Evolutionary conservation across 35 echinoderm and acorn worm genomes (phyloP).

Genomic region (Amphiura filiformis): DNA sequence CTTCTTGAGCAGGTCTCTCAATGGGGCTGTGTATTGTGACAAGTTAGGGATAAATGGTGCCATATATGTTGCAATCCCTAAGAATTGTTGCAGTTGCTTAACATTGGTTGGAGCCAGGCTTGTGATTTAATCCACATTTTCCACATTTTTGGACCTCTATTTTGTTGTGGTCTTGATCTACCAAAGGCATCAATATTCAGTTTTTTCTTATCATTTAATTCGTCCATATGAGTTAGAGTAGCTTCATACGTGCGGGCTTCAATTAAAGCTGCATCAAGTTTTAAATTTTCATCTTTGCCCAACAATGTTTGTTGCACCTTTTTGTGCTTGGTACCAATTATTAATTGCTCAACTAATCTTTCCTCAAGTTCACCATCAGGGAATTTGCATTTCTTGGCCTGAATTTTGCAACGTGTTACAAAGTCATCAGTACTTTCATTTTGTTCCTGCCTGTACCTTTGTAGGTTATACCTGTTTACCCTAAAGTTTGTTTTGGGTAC

Average conservation of each 20-base stretch:
- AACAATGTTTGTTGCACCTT: not conserved
- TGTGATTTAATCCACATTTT: slow-evolving; percentile 17
- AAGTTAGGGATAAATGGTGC: slow-evolving; percentile 65
- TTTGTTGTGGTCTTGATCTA: no score
- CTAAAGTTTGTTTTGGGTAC: slow-evolving; percentile 23
- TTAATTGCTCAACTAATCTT: slow-evolving; percentile 2
- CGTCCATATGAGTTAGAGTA: not conserved
- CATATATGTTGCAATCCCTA: slow-evolving; percentile 66
- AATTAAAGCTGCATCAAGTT: not conserved
- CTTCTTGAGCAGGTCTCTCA: slow-evolving; percentile 54
- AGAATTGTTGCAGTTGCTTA: slow-evolving; percentile 38
- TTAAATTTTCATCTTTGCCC: slow-evolving; percentile 6
- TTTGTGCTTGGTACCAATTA: not conserved
- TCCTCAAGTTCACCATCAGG: not conserved
- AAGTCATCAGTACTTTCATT: slow-evolving; percentile 12
- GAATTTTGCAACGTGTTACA: slow-evolving; percentile 12
- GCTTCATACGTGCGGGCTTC: slow-evolving; percentile 12
- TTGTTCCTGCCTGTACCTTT: not conserved
- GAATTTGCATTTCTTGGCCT: slow-evolving; percentile 5
- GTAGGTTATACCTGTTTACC: slow-evolving; percentile 9
- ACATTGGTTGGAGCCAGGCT: slow-evolving; percentile 40
- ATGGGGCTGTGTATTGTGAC: slow-evolving; percentile 33
- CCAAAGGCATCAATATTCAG: no score
- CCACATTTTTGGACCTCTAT: no score
- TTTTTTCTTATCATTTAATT: no score